phyloP scores from a whole-genome alignment of 2,888 invertebrate species.

The Strigamia transsilvanica region DNA sequence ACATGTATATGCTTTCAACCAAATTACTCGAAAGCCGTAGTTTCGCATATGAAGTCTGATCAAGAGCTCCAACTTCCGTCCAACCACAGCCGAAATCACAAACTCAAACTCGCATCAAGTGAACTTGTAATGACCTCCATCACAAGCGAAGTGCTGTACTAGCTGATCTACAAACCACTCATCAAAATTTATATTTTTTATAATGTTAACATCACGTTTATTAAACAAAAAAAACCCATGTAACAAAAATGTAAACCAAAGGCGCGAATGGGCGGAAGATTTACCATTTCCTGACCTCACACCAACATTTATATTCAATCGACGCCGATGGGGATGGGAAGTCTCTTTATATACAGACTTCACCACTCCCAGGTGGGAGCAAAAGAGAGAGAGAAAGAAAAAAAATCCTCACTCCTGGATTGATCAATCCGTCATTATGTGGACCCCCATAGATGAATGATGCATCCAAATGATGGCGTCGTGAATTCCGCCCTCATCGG shows the following conservation, averaged over 20 bases:
- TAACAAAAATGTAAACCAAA: background rate
- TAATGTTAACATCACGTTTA: background rate
- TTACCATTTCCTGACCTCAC: constrained; percentile 37
- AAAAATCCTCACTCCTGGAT: constrained; percentile 20
- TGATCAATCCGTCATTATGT: constrained; percentile 39
- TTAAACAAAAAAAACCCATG: background rate
- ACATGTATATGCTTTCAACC: constrained; percentile 40
- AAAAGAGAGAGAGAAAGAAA: background rate
- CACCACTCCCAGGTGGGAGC: constrained; percentile 35
- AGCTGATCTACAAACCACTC: background rate
- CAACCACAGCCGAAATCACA: constrained; percentile 39
- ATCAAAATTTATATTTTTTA: background rate
- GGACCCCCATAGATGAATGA: constrained; percentile 28
- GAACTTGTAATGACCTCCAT: constrained; percentile 16
- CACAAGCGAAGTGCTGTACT: background rate
- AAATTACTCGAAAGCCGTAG: constrained; percentile 31
- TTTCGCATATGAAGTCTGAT: background rate
- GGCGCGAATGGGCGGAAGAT: constrained; percentile 14
- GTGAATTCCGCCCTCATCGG: constrained; percentile 28
- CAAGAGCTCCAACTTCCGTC: background rate
- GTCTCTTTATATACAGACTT: background rate
- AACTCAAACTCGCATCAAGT: constrained; percentile 9
- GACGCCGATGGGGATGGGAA: constrained; percentile 3
- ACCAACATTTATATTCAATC: constrained; percentile 9
- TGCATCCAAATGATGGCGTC: constrained; percentile 34